Evolutionary conservation across 2,113 vertebrate genomes (phyloP).

Genomic region (Barbus barbus): DNA sequence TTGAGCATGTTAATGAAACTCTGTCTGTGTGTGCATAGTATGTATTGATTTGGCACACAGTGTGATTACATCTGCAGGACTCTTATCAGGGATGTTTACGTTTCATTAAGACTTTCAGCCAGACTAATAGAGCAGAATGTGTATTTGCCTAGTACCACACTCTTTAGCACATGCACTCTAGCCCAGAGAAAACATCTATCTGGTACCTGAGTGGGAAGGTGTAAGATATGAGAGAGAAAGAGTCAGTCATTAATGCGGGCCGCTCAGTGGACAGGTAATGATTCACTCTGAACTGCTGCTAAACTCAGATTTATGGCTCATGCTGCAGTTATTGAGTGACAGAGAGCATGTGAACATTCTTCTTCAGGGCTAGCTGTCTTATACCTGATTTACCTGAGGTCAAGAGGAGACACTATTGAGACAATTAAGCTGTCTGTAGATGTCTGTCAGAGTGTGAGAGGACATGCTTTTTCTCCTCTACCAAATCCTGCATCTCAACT

Average conservation of each 20-base stretch:
- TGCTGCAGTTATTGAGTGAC: slow-evolving; percentile 57
- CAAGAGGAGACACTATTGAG: slow-evolving; percentile 21
- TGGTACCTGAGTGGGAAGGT: slow-evolving; percentile 21
- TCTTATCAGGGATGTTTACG: slow-evolving; percentile 67
- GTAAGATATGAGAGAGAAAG: slow-evolving; percentile 51
- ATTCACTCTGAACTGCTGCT: neutral
- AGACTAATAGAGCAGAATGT: slow-evolving; percentile 19
- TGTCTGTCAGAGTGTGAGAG: neutral
- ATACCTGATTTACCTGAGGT: slow-evolving; percentile 47
- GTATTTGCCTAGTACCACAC: slow-evolving; percentile 41
- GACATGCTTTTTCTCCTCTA: neutral
- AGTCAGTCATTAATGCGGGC: slow-evolving; percentile 35
- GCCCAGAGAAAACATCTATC: slow-evolving; percentile 17
- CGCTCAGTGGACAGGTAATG: slow-evolving; percentile 42
- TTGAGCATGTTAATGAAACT: slow-evolving; percentile 36
- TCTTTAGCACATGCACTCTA: slow-evolving; percentile 2
- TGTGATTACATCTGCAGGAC: slow-evolving; percentile 63
- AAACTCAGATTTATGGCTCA: slow-evolving; percentile 56
- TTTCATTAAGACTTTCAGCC: slow-evolving; percentile 66
- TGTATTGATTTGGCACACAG: slow-evolving; percentile 57
- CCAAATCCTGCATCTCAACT: neutral
- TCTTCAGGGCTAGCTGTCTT: slow-evolving; percentile 38
- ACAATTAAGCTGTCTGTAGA: slow-evolving; percentile 28
- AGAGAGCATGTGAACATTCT: slow-evolving; percentile 48
- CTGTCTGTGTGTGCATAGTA: slow-evolving; percentile 41